A percentile compares a stretch with the other conserved stretches of the same genome.
Evolutionary conservation across 2,113 vertebrate species (phyloP).

Genomic region (Montifringilla adamsi): DNA sequence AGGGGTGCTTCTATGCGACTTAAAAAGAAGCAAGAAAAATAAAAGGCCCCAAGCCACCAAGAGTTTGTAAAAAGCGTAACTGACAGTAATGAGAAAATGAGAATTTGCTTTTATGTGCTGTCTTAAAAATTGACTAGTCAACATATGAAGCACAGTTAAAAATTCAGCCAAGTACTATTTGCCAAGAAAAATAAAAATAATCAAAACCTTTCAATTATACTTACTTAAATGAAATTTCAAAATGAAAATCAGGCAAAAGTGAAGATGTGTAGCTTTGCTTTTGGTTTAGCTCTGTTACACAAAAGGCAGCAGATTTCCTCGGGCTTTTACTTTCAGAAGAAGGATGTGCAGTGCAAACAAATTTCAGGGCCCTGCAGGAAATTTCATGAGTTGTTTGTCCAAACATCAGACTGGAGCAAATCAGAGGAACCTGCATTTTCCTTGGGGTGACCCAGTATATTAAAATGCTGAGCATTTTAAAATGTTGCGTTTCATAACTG

Average conservation of each 20-base stretch:
- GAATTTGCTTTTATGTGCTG: not conserved
- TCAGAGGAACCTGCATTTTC: not conserved
- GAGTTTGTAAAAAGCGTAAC: not conserved
- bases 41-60: not conserved
- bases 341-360: not conserved
- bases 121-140: not conserved
- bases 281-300: not conserved
- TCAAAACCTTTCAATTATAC: not conserved
- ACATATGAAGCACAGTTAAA: not conserved
- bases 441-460: not conserved
- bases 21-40: not conserved
- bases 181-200: not conserved
- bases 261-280: not conserved
- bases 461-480: not conserved
- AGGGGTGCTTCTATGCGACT: not conserved
- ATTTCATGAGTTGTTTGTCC: not conserved
- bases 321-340: not conserved
- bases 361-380: not conserved
- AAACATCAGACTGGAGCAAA: not conserved
- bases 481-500: not conserved
- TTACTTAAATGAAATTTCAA: not conserved
- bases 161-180: not conserved
- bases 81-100: not conserved
- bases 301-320: not conserved
- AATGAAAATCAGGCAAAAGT: not conserved